Conservation (phyloP, 2,113 vertebrate species). For the Toxotes jaculatrix region DNA sequence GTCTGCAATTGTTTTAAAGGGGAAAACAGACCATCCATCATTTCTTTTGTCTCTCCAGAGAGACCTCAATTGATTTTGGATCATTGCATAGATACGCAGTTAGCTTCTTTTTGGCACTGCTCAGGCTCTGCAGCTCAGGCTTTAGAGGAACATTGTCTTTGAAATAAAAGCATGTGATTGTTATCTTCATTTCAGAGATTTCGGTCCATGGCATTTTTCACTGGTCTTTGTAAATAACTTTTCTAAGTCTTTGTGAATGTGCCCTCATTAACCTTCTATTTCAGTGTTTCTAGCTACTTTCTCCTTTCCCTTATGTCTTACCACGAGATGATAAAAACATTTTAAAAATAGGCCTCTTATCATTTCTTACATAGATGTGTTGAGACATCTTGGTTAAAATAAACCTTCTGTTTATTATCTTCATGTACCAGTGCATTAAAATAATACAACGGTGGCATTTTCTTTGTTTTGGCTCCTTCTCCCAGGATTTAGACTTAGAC, state of each 20-base stretch:
- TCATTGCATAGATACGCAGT: constrained; percentile 75
- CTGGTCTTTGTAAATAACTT: constrained; percentile 65
- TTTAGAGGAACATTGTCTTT: constrained; percentile 66
- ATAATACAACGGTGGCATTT: constrained; percentile 8
- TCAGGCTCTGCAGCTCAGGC: constrained; percentile 47
- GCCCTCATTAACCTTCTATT: constrained; percentile 64
- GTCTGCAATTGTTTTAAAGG: constrained; percentile 66
- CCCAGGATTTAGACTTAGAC: constrained; percentile 52
- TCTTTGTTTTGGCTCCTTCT: constrained; percentile 39
- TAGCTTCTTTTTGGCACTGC: constrained; percentile 52
- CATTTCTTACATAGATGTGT: constrained; percentile 12
- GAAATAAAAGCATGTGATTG: constrained; percentile 69
- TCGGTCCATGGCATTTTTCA: constrained; percentile 60
- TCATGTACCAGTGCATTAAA: neutral
- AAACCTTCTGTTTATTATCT: constrained; percentile 34
- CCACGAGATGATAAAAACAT: constrained; percentile 42
- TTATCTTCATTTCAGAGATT: constrained; percentile 67
- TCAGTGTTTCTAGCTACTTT: constrained; percentile 30
- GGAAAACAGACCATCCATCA: constrained; percentile 70
- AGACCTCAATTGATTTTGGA: constrained; percentile 75
- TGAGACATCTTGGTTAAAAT: constrained; percentile 21
- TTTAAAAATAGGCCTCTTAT: constrained; percentile 48
- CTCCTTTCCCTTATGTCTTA: constrained; percentile 15
- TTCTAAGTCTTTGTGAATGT: constrained; percentile 56
- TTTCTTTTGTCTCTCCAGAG: constrained; percentile 74